Conservation (phyloP, 2,888 invertebrate species). For the Gortyna flavago region DNA sequence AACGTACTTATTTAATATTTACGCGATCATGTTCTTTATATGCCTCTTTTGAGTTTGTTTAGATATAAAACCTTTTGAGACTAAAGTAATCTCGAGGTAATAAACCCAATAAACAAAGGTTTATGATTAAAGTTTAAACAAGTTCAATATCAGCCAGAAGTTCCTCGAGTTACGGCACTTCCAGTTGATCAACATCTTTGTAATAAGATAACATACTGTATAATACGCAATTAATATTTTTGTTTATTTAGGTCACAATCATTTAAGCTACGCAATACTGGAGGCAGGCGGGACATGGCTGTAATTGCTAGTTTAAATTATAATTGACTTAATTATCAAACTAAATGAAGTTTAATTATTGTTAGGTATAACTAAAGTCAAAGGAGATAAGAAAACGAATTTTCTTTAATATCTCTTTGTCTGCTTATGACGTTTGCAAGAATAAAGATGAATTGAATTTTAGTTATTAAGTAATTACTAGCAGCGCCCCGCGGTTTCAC, state of each 20-base stretch:
- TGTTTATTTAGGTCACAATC: conserved; percentile 83
- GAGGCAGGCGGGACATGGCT: conserved; percentile 47
- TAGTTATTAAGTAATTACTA: conserved; percentile 12
- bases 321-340: conserved; percentile 58
- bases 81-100: conserved; percentile 64
- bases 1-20: conserved; percentile 44
- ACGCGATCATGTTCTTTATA: conserved; percentile 44
- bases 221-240: conserved; percentile 83
- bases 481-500: background rate
- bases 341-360: conserved; percentile 47
- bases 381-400: conserved; percentile 39
- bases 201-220: conserved; percentile 66
- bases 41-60: conserved; percentile 51
- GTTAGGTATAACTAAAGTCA: conserved; percentile 29
- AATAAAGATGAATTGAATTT: conserved; percentile 37
- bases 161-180: conserved; percentile 59
- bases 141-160: conserved; percentile 64
- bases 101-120: conserved; percentile 66
- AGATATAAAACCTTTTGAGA: conserved; percentile 61
- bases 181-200: conserved; percentile 60
- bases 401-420: conserved; percentile 25
- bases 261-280: conserved; percentile 62
- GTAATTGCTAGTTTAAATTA: conserved; percentile 67
- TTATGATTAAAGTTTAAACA: conserved; percentile 66
- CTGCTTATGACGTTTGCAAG: conserved; percentile 21